phyloP scores from a whole-genome alignment of 1,140 invertebrate genomes.

The Lepidotrigona ventralis region DNA sequence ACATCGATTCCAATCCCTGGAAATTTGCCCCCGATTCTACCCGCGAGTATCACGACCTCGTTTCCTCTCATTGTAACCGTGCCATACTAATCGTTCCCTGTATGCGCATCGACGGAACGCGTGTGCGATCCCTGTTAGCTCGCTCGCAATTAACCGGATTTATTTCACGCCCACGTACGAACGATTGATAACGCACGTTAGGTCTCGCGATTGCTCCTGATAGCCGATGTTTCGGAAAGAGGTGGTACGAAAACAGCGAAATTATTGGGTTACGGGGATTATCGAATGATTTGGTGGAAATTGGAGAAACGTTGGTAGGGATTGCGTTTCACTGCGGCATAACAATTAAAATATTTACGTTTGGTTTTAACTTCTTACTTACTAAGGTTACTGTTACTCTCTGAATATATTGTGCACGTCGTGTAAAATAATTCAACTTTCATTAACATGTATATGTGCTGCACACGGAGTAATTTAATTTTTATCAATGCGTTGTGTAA shows the following conservation, averaged over 20 bases:
- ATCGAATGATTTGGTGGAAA: background rate
- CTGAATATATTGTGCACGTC: too few species aligned
- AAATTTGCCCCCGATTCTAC: slow-evolving; percentile 27
- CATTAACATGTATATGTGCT: too few species aligned
- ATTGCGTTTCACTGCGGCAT: background rate
- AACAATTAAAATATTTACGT: background rate
- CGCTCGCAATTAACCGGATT: slow-evolving; percentile 3
- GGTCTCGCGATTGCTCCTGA: background rate
- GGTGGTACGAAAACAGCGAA: background rate
- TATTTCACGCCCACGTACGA: background rate
- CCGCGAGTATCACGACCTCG: slow-evolving; percentile 1
- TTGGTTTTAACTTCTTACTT: too few species aligned
- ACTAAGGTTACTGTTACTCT: too few species aligned
- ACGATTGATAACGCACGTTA: slow-evolving; percentile 15
- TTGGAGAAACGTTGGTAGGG: background rate
- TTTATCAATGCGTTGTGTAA: too few species aligned
- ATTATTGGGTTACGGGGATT: background rate
- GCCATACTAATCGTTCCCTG: background rate
- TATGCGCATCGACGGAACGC: background rate
- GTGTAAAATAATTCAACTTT: too few species aligned
- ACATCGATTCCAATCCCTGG: slow-evolving; percentile 38
- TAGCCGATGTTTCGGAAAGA: background rate
- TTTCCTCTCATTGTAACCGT: background rate
- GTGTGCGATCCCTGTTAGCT: background rate
- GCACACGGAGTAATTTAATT: too few species aligned